Evolutionary conservation across 1,140 invertebrate species (phyloP).

Genomic region (Drosophila kurseongensis): DNA sequence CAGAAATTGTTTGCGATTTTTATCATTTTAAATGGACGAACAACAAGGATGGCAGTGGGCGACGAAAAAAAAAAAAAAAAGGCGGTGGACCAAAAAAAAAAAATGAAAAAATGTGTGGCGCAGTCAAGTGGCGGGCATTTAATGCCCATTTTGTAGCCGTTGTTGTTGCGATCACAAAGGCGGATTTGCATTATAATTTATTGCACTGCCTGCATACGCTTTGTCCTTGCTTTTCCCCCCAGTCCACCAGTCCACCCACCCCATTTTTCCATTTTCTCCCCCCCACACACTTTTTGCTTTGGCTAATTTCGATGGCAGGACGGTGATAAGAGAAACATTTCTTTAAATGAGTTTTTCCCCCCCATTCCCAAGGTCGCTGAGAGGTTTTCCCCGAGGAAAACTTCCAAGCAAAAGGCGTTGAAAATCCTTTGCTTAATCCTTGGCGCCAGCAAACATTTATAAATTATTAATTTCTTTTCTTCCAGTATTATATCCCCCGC

Average conservation of each 20-base stretch:
- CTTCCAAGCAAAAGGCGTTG: slow-evolving; percentile 13
- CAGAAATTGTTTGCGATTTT: slow-evolving; percentile 73
- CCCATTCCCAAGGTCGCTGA: neutral
- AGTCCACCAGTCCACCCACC: neutral
- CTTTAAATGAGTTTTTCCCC: slow-evolving; percentile 68
- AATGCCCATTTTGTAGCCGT: slow-evolving; percentile 53
- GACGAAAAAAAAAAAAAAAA: neutral
- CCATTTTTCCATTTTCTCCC: slow-evolving; percentile 15
- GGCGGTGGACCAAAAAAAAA: neutral
- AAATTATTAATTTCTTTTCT: slow-evolving; percentile 54
- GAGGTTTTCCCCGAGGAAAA: neutral
- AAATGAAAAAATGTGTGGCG: slow-evolving; percentile 14
- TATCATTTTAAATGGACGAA: slow-evolving; percentile 75
- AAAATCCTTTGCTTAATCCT: slow-evolving; percentile 61
- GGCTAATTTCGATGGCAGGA: slow-evolving; percentile 69
- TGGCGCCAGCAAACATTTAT: slow-evolving; percentile 53
- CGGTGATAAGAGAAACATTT: slow-evolving; percentile 50
- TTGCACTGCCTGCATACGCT: slow-evolving; percentile 69
- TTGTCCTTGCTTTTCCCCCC: slow-evolving; percentile 8
- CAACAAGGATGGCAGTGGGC: slow-evolving; percentile 29
- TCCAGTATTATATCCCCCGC: neutral
- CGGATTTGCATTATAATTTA: slow-evolving; percentile 80
- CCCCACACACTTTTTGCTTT: slow-evolving; percentile 26
- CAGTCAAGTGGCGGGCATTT: slow-evolving; percentile 65
- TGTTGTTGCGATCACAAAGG: slow-evolving; percentile 64